These are phyloP conservation scores for Drosophila ficusphila DNA, from an alignment of 1,140 invertebrate species.

Conservation along the genomic window DNA sequence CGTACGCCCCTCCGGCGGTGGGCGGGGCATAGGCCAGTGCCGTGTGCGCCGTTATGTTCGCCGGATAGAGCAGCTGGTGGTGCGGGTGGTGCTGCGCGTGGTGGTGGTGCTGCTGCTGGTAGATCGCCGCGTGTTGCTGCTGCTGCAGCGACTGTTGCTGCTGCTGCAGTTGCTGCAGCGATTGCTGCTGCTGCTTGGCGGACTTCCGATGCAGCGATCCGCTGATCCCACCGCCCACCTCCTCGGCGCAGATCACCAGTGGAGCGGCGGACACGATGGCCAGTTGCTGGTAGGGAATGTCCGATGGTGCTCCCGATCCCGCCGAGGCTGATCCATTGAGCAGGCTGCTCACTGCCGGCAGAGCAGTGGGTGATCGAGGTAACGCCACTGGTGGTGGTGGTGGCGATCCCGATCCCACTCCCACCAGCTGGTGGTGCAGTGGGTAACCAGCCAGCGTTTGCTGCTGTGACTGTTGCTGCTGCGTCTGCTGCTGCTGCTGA, in stretches of 20 bases:
- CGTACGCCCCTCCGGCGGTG: constrained; percentile 84
- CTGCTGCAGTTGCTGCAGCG: constrained; percentile 56
- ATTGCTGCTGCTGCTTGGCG: constrained; percentile 44
- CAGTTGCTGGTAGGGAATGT: constrained; percentile 65
- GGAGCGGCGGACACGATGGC: constrained; percentile 64
- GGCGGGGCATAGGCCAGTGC: constrained; percentile 76
- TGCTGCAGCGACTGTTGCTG: constrained; percentile 59
- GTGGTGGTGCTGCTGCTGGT: constrained; percentile 63
- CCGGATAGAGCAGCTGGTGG: constrained; percentile 72
- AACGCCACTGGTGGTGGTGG: constrained; percentile 32
- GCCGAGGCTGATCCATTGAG: constrained; percentile 37
- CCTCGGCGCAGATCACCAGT: constrained; percentile 61
- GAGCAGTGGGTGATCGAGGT: constrained; percentile 60
- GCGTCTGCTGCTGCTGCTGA: constrained; percentile 63
- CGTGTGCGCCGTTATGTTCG: constrained; percentile 85
- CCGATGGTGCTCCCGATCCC: constrained; percentile 8
- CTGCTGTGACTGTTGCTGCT: constrained; percentile 58
- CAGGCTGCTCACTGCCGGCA: constrained; percentile 59
- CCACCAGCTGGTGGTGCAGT: constrained; percentile 54
- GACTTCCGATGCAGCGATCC: constrained; percentile 43
- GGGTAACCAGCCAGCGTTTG: constrained; percentile 50
- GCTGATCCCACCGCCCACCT: constrained; percentile 28
- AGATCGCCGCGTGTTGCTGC: constrained; percentile 48
- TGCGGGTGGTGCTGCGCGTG: constrained; percentile 85
- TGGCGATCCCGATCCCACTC: constrained; percentile 31